These are phyloP conservation scores for Sebastolobus alascanus DNA, from an alignment of 2,797 vertebrate species.

Conservation along the genomic window DNA sequence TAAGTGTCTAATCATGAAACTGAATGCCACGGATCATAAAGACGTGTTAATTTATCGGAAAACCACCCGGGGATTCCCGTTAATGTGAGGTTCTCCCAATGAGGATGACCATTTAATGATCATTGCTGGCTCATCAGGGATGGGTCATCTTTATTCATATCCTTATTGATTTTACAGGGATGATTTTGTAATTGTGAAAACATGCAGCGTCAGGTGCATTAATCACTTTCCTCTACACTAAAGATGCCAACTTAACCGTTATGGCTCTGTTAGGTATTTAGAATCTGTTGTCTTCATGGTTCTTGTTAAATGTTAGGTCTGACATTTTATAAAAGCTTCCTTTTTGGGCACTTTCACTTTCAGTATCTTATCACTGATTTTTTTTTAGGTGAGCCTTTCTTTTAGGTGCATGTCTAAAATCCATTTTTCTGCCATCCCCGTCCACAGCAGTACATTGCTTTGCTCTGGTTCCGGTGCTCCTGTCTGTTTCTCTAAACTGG, in stretches of 20 bases:
- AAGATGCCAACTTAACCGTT: background rate
- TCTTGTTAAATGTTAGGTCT: background rate
- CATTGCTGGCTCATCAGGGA: constrained; percentile 44
- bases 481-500: too few species aligned
- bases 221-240: constrained; percentile 31
- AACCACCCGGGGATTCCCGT: constrained; percentile 33
- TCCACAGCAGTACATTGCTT: too few species aligned
- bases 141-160: constrained; percentile 64
- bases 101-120: constrained; percentile 48
- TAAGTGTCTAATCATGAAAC: constrained; percentile 54
- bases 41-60: constrained; percentile 38
- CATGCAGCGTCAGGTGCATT: constrained; percentile 48
- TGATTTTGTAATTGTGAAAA: constrained; percentile 63
- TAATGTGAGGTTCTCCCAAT: constrained; percentile 8
- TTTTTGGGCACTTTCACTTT: background rate
- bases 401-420: too few species aligned
- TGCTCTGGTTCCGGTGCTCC: too few species aligned
- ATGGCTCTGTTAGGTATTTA: background rate
- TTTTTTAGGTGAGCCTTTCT: too few species aligned
- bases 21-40: constrained; percentile 55
- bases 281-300: background rate
- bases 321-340: background rate
- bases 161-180: constrained; percentile 58
- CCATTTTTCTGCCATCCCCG: too few species aligned
- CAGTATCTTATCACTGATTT: too few species aligned